Conservation (phyloP, 2,888 invertebrate genomes). For the Tigriopus californicus region DNA sequence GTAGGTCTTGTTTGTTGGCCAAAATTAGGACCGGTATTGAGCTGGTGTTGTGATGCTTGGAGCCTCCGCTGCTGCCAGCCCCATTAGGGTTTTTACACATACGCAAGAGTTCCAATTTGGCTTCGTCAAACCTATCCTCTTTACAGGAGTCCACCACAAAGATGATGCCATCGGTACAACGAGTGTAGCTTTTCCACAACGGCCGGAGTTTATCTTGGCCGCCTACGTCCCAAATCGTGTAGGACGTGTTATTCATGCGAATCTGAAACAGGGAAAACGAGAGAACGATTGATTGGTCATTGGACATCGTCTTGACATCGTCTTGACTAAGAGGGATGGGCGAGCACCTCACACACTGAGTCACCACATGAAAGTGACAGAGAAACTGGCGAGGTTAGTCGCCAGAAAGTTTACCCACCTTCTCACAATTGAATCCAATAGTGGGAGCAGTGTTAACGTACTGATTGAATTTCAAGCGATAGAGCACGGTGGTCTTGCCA, state of each 20-base stretch:
- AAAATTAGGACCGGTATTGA: constrained; percentile 37
- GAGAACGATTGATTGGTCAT: too few species aligned
- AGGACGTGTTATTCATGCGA: constrained; percentile 17
- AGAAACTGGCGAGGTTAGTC: background rate
- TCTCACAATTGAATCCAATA: constrained; percentile 95
- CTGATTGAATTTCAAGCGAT: constrained; percentile 90
- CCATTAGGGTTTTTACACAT: constrained; percentile 45
- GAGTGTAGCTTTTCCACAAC: constrained; percentile 19
- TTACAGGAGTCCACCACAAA: constrained; percentile 19
- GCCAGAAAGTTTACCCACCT: constrained; percentile 26
- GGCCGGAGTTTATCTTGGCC: constrained; percentile 20
- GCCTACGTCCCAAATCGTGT: constrained; percentile 20
- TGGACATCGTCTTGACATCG: too few species aligned
- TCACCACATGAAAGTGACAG: background rate
- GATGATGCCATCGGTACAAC: constrained; percentile 20
- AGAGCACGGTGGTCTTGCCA: constrained; percentile 89
- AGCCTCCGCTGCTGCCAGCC: background rate
- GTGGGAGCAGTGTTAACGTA: constrained; percentile 93
- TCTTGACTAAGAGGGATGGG: too few species aligned
- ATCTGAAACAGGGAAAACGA: too few species aligned
- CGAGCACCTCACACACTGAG: background rate
- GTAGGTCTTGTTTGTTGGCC: constrained; percentile 35
- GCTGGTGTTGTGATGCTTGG: constrained; percentile 53
- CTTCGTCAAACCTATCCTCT: constrained; percentile 19
- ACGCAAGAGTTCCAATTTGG: constrained; percentile 76